Evolutionary conservation across 1,140 invertebrate genomes (phyloP).

Genomic region (Apis dorsata): DNA sequence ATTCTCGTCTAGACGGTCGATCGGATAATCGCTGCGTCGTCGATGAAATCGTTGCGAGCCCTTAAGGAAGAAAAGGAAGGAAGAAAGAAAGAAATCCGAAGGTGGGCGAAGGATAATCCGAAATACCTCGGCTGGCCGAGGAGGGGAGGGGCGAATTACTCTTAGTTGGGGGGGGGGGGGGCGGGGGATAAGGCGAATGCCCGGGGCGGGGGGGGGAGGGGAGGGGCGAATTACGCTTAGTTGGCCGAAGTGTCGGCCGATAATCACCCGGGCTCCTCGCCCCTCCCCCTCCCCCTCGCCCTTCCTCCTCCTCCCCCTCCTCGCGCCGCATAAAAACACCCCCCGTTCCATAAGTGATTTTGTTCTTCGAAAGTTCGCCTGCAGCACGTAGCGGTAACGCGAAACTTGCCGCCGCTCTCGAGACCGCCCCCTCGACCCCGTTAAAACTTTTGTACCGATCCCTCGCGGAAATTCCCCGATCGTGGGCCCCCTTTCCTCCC

Average conservation of each 20-base stretch:
- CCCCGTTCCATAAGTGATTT: slow-evolving; percentile 76
- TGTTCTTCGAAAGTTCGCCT: slow-evolving; percentile 71
- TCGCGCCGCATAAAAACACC: slow-evolving; percentile 64
- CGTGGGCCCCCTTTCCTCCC: slow-evolving; percentile 17
- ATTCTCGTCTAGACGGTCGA: neutral
- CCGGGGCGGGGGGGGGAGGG: slow-evolving; percentile 24
- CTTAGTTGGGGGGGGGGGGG: slow-evolving; percentile 53
- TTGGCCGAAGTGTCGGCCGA: slow-evolving; percentile 60
- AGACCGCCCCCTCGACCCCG: slow-evolving; percentile 69
- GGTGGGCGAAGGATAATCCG: slow-evolving; percentile 45
- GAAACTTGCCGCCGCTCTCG: slow-evolving; percentile 65
- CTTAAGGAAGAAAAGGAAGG: slow-evolving; percentile 47
- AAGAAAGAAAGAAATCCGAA: slow-evolving; percentile 38
- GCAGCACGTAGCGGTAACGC: slow-evolving; percentile 60
- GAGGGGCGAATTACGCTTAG: slow-evolving; percentile 65
- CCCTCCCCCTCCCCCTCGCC: slow-evolving; percentile 1
- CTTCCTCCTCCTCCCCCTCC: slow-evolving; percentile 12
- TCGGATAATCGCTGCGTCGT: neutral
- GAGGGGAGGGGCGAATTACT: slow-evolving; percentile 58
- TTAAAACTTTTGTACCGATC: slow-evolving; percentile 75
- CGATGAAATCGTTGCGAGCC: slow-evolving; percentile 41
- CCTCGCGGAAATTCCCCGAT: slow-evolving; percentile 69
- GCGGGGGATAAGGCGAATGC: too few relatives aligned
- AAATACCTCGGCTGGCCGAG: slow-evolving; percentile 52
- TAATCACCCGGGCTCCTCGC: slow-evolving; percentile 56